A percentile compares a stretch with the other conserved stretches of the same genome.
Conservation (phyloP, 23 tunicate species). For the Phallusia fumigata region DNA sequence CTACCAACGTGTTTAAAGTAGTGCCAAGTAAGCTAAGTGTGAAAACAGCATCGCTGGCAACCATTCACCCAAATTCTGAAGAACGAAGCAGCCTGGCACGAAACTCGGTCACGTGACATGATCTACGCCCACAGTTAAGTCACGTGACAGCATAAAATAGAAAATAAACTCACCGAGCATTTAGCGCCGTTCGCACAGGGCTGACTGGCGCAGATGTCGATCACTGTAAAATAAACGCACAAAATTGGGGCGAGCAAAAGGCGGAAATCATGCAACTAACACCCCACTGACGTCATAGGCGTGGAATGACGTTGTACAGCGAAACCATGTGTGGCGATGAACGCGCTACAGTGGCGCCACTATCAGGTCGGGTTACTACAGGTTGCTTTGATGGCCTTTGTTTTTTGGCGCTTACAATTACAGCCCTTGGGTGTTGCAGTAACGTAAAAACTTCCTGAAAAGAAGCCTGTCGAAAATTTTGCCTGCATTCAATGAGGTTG, state of each 20-base stretch:
- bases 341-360: background rate
- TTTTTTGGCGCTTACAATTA: no score
- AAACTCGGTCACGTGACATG: background rate
- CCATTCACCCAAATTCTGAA: no score
- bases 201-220: constrained; percentile 11
- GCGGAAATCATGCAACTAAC: background rate
- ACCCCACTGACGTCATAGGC: background rate
- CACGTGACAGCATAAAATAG: background rate
- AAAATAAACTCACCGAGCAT: constrained; percentile 19
- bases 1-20: no score
- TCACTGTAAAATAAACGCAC: constrained; percentile 10
- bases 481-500: no score
- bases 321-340: background rate
- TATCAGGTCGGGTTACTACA: background rate
- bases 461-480: no score
- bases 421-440: no score
- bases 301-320: no score
- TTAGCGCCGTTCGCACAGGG: constrained; percentile 42
- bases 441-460: no score
- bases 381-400: background rate
- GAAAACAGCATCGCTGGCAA: no score
- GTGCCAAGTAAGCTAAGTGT: no score
- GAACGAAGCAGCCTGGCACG: background rate
- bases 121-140: background rate
- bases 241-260: background rate